phyloP scores from a whole-genome alignment of 1,140 invertebrate species.

The Penaeus japonicus region DNA sequence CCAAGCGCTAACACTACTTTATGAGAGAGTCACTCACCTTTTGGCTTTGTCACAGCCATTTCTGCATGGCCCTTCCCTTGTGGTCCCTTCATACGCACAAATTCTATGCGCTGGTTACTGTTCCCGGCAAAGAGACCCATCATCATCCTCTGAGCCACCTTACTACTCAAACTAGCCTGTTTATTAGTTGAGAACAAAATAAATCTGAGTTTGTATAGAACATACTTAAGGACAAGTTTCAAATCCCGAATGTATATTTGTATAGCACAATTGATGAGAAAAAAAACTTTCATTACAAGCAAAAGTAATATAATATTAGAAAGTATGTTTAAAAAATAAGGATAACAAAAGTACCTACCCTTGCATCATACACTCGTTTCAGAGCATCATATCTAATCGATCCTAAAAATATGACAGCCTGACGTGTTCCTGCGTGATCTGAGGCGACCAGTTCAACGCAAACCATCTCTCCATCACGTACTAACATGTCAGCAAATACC shows the following conservation, averaged over 20 bases:
- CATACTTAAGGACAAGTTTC: no score
- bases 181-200: conserved; percentile 62
- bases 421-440: conserved; percentile 81
- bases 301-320: not conserved
- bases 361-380: conserved; percentile 94
- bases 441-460: conserved; percentile 95
- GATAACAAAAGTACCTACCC: conserved; percentile 72
- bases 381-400: conserved; percentile 97
- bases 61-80: conserved; percentile 96
- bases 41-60: conserved; percentile 94
- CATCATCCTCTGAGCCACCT: conserved; percentile 95
- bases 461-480: conserved; percentile 97
- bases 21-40: conserved; percentile 66
- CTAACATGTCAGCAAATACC: conserved; percentile 91
- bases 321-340: not conserved
- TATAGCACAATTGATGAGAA: no score
- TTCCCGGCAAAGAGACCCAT: conserved; percentile 86
- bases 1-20: no score
- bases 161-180: conserved; percentile 91
- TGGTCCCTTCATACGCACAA: conserved; percentile 97
- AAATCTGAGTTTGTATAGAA: no score
- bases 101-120: conserved; percentile 88
- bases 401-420: conserved; percentile 94
- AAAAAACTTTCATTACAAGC: no score
- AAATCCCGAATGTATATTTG: no score